Evolutionary conservation across 1,140 invertebrate genomes (phyloP), one percentile per base, ranked within the genome.

Genomic region (Saccostrea echinata): DNA sequence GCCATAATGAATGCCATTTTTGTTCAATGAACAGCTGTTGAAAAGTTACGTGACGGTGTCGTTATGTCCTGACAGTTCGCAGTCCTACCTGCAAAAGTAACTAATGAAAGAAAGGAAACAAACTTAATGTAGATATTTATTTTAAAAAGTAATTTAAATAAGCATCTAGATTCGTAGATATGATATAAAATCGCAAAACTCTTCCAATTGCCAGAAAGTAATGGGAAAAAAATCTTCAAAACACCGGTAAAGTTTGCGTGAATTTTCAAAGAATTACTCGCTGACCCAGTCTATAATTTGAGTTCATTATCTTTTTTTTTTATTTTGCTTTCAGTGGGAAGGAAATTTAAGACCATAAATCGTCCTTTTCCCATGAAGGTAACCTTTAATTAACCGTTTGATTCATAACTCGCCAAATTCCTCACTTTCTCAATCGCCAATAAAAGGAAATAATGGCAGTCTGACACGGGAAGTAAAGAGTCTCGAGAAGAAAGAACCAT

Each of bases 321-420:
- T 4, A n/a, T 61, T 21, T 61, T 21, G 18, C 18, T 61, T 61
- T 61, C 18, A 61, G 18, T 61, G 55, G 55, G 55, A n/a, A 76
- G 27, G 27, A 13, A 16, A 6, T 76, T 76, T 12, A 76, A 76
- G 27, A 11, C 24, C 68, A 76, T 76, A 76, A 76, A 76, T 30
- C 27, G 68, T 30, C 68, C 27, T 9, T 12, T 76, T 76, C 68
- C 68, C 68, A 76, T 76, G 68, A 76, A 76, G 27, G 13, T 13
- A 30, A 30, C 27, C 30, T 76, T 76, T 76, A 76, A 76, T 76
- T 33, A 76, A 76, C 27, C 27, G 68, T 76, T 76, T 76, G 68
- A 76, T 76, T 76, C 68, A 76, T 33, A 76, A 76, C 68, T 76
- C 68, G 68, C 27, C 68, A 27, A 76, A 76, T 76, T 76, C 68